Evolutionary conservation across 2,113 vertebrate genomes (phyloP), one percentile per base, ranked within the genome.

Genomic region (Geothlypis trichas): DNA sequence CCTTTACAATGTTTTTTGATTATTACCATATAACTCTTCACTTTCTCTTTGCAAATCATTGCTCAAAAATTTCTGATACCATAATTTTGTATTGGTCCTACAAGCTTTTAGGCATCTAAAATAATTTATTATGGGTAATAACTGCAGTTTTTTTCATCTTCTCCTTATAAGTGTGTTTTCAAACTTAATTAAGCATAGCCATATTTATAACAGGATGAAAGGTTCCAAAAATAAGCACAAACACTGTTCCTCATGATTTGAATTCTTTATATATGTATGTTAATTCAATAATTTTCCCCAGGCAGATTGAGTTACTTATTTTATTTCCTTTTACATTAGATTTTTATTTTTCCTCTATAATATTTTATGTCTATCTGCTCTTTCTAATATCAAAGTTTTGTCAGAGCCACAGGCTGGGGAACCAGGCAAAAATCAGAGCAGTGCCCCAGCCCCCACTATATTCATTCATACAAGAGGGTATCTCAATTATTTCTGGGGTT

Each of bases 251-350:
- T 82, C 35, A 23, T 72, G 7, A 82, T 72, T 65, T 82, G 44
- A 57, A 47, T 75, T 71, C 35, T 81, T 94, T 49, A 42, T 74
- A 66, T 59, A 54, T 75, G 33, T 58, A 26, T 59, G 62, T 75
- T 78, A 67, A 87, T 88, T 68, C 54, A 73, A 13, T 69, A 8
- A 80, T 58, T 95, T 95, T 35, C 41, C 72, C 49, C 4, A 8
- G 68, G 54, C 63, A 57, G 67, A 58, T 69, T 69, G 61, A 69
- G 44, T 57, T 83, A 49, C 46, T 82, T 76, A 73, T 55, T 94
- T 82, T 93, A 75, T 93, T 93, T 91, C 76, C 47, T 90, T 85
- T 85, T 88, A 9, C 39, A 42, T n/a, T 42, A 69, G 31, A n/a
- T 82, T 72, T 65, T 73, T 93, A 20, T 65, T 87, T 84, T 72